Evolutionary conservation across 2,797 vertebrate genomes (phyloP), one percentile per base, ranked within the genome.

Genomic region (Falco rusticolus): DNA sequence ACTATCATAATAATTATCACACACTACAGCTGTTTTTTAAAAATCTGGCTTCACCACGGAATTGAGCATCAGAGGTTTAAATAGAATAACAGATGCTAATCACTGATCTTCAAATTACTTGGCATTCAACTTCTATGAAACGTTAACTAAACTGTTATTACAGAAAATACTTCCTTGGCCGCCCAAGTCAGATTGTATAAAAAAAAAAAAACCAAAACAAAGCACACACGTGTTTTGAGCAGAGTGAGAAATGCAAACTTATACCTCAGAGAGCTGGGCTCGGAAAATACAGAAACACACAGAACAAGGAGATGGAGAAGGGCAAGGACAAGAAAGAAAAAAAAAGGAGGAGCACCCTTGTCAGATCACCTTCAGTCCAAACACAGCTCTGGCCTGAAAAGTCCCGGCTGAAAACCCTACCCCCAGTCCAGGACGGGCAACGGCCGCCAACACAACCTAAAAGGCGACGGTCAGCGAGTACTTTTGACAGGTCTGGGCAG

Each of bases 261-360:
- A 31, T 14, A 16, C 0, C 25, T 20, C 16, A 26, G 37, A 14
- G 6, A n/a, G 34, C 9, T 2, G 0, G 4, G 3, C 16, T 13
- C 10, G 0, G 16, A 18, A 45, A 43, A 33, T 0, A 26, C 1
- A 17, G 9, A 18, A 28, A 12, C 7, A 29, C 19, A 2, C 0
- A 4, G 9, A 22, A 19, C 14, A 33, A 0, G 10, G 7, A 41
- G 2, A 16, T 0, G 5, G 3, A 14, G 2, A 28, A 2, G 14
- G 2, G 6, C 26, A 43, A 53, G 3, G 7, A 11, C 0, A 1
- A 63, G 5, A 28, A 10, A 11, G 2, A 41, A 21, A 29, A n/a
- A 1, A 53, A 14, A 8, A 16, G 4, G 3, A 6, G 3, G 13
- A 21, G 21, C 18, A 6, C 6, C 8, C 34, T 0, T n/a, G 25